Evolutionary conservation across 2,113 vertebrate species (phyloP).

Genomic region (Centropristis striata): DNA sequence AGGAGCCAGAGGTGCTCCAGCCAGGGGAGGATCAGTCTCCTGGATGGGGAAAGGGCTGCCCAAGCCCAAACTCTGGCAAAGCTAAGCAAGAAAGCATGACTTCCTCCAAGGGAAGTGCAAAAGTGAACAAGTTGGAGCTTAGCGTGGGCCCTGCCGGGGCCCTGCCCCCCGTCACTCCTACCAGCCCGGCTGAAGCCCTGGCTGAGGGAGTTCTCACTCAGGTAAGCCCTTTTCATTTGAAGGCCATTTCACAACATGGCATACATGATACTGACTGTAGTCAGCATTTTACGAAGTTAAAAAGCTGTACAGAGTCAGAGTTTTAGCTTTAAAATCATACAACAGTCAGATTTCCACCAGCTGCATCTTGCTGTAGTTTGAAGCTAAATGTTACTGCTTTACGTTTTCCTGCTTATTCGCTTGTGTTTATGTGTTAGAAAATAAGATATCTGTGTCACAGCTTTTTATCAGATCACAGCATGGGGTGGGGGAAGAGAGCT

Average conservation of each 20-base stretch:
- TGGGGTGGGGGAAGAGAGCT: conserved; percentile 55
- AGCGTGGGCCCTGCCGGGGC: conserved; percentile 85
- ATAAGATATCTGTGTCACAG: conserved; percentile 44
- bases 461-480: conserved; percentile 63
- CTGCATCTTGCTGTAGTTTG: conserved; percentile 64
- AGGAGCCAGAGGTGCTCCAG: conserved; percentile 92
- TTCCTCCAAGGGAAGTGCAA: conserved; percentile 79
- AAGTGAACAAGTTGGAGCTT: conserved; percentile 89
- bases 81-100: conserved; percentile 55
- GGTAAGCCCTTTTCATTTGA: conserved; percentile 84
- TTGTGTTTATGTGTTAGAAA: conserved; percentile 54
- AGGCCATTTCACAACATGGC: conserved; percentile 46
- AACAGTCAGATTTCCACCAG: conserved; percentile 62
- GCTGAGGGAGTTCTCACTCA: conserved; percentile 94
- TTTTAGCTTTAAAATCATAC: conserved; percentile 60
- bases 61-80: conserved; percentile 73
- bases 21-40: conserved; percentile 87
- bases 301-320: conserved; percentile 76
- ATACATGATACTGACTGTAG: conserved; percentile 64
- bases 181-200: conserved; percentile 94
- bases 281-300: conserved; percentile 72
- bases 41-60: conserved; percentile 83
- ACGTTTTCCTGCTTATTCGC: conserved; percentile 63
- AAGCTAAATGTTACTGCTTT: conserved; percentile 66
- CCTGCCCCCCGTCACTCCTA: conserved; percentile 90